Base-by-base conservation (phyloP, 2,888 invertebrate genomes). In the Andrena fulva region DNA sequence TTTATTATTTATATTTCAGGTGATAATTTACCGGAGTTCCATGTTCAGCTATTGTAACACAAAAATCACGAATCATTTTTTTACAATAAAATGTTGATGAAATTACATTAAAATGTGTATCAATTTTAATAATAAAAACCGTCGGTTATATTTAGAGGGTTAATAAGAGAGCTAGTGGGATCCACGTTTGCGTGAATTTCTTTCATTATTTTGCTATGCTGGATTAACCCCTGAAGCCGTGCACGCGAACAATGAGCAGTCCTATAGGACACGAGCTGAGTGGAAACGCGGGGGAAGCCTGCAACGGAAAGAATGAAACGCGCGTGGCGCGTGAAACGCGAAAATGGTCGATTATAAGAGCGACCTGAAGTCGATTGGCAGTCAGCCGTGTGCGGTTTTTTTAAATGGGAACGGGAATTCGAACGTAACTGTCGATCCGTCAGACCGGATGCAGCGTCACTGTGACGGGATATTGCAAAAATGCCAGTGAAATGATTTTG, bases 321-420 rank as follows among this genome's bases (percentile, higher is more conserved):
- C 29, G 27, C 24, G 2, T 27, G n/a, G 4, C 6, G n/a, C 33
- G 33, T 35, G 52, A 48, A 33, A 24, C 33, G 12, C 10, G 16
- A 69, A 52, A 75, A 52, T 27, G 48, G 16, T 29, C 8, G 35
- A 70, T 70, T 70, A 70, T 29, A 62, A 70, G 35, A 75, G 52
- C 4, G 27, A 16, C 10, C 12, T 7, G 50, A 60, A 62, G 27
- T 27, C 52, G 69, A 75, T 69, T 35, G 50, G n/a, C 27, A 20
- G 35, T 24, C 59, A 35, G 33, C 27, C 56, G 42, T 29, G 10
- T 16, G 35, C 20, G 35, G 52, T 35, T 69, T 62, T 52, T 35
- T 29, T 56, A 24, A 76, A 63, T 42, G 62, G 59, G 35, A 70
- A 70, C n/a, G 20, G 10, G 6, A n/a, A 12, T 54, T 52, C 56